Percentiles rank a stretch among this genome's conserved stretches.
phyloP scores from a whole-genome alignment of 1,140 invertebrate genomes.

The Leptinotarsa texana region DNA sequence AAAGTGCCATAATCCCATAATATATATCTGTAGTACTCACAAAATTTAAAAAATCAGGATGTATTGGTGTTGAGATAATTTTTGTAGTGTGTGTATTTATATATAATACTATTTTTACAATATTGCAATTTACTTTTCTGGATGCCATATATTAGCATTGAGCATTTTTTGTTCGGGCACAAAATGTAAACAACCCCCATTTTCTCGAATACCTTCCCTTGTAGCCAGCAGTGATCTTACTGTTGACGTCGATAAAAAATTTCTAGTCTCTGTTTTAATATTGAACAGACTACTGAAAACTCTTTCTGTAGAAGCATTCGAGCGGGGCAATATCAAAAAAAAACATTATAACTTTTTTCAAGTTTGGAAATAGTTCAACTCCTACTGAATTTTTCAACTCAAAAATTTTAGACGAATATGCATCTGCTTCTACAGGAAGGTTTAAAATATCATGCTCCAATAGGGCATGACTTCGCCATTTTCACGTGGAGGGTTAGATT shows the following conservation, averaged over 20 bases:
- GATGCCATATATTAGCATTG: constrained; percentile 13
- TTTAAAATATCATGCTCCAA: constrained; percentile 2
- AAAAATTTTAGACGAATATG: constrained; percentile 16
- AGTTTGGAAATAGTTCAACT: constrained; percentile 9
- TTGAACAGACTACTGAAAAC: constrained; percentile 16
- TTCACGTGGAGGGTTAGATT: too few species aligned
- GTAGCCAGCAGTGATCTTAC: neutral
- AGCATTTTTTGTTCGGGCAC: constrained; percentile 5
- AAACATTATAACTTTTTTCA: constrained; percentile 23
- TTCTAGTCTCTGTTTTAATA: constrained; percentile 19
- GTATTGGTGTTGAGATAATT: too few species aligned
- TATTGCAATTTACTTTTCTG: too few species aligned
- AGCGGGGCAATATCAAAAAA: constrained; percentile 18
- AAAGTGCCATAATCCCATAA: too few species aligned
- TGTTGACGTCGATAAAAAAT: neutral
- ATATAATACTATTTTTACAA: too few species aligned
- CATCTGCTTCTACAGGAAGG: neutral
- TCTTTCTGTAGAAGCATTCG: constrained; percentile 22
- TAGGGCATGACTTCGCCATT: constrained; percentile 12
- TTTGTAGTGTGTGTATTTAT: too few species aligned
- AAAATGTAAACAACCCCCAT: neutral
- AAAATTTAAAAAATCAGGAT: too few species aligned
- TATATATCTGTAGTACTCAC: too few species aligned
- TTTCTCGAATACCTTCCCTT: neutral
- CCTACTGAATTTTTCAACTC: neutral